These are phyloP conservation scores for Hetaerina americana DNA, from an alignment of 1,140 invertebrate species.

Conservation along the genomic window DNA sequence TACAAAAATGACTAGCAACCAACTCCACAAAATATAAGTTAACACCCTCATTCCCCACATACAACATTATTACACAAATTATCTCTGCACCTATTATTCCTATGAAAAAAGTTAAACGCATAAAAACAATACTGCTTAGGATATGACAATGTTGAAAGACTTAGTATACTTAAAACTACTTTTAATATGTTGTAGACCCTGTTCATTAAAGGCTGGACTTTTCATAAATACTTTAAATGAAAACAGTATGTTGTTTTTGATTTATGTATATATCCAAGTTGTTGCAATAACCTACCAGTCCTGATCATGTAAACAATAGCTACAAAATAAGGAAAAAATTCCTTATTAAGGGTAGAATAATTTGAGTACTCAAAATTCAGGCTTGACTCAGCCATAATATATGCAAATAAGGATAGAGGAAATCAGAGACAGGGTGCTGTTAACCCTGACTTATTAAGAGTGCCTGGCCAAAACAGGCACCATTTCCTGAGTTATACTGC, in stretches of 20 bases:
- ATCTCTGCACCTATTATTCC: background rate
- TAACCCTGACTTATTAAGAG: no score
- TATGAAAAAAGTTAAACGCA: background rate
- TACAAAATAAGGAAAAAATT: background rate
- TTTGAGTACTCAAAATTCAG: background rate
- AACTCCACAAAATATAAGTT: background rate
- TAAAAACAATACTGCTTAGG: background rate
- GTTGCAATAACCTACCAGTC: background rate
- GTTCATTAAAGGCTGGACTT: background rate
- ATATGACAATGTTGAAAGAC: background rate
- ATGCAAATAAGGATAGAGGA: background rate
- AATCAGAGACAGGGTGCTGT: no score
- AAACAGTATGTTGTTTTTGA: background rate
- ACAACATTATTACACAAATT: background rate
- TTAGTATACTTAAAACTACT: conserved; percentile 1
- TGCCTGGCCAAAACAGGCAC: no score
- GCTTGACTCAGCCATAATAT: background rate
- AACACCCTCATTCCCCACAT: background rate
- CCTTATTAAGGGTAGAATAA: background rate
- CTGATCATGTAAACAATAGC: background rate
- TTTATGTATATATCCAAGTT: background rate
- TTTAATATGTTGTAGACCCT: background rate
- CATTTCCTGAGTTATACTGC: background rate
- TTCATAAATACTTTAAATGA: background rate
- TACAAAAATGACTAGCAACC: background rate